Percentiles rank a stretch among this genome's conserved stretches.
Evolutionary conservation across 1,140 invertebrate genomes (phyloP).

Genomic region (Dendrolimus punctatus): DNA sequence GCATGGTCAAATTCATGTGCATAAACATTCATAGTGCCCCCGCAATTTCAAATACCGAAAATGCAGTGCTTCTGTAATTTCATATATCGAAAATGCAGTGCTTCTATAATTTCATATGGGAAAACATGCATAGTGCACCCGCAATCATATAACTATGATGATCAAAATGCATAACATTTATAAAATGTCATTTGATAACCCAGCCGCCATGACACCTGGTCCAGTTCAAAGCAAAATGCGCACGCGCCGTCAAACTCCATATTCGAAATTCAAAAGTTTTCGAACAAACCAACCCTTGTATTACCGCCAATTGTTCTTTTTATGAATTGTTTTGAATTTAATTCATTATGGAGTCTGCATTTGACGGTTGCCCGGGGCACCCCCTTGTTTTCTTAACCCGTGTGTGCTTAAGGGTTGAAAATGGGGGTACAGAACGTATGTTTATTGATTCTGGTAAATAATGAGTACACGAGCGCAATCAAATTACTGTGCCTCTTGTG

Average conservation of each 20-base stretch:
- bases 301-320: constrained; percentile 15
- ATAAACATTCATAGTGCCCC: too few relatives aligned
- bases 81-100: too few relatives aligned
- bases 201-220: neutral
- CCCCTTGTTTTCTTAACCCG: constrained; percentile 7
- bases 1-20: too few relatives aligned
- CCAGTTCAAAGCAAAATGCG: constrained; percentile 2
- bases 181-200: constrained; percentile 2
- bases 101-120: too few relatives aligned
- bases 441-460: constrained; percentile 18
- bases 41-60: too few relatives aligned
- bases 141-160: too few relatives aligned
- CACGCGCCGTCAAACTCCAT: neutral
- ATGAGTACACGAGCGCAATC: constrained; percentile 8
- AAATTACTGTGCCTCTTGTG: neutral
- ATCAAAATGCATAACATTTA: neutral
- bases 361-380: constrained; percentile 14
- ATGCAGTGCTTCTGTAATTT: too few relatives aligned
- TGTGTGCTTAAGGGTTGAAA: neutral
- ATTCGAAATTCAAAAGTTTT: constrained; percentile 12
- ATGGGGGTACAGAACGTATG: constrained; percentile 5
- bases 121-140: too few relatives aligned
- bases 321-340: constrained; percentile 20
- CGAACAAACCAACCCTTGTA: constrained; percentile 9
- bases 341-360: constrained; percentile 16